Evolutionary conservation across 2,113 vertebrate genomes (phyloP).

Genomic region (rabbit (Oryctolagus cuniculus)): DNA sequence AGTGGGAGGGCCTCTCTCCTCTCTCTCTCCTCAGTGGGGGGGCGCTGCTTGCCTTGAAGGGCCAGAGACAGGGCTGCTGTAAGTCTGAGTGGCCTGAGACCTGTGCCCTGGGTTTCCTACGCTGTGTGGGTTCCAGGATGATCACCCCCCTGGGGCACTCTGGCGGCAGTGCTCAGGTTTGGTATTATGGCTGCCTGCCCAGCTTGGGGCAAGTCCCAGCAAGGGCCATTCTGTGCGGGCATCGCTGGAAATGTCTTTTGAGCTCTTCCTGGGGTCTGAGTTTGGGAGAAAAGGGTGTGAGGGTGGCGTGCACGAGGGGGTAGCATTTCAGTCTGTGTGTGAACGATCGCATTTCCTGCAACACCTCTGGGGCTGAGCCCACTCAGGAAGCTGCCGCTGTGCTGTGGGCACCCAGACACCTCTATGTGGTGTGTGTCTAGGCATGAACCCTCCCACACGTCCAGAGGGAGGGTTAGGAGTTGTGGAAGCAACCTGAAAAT

Average conservation of each 20-base stretch:
- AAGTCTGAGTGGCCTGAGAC: background rate
- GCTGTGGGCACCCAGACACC: background rate
- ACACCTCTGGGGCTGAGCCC: background rate
- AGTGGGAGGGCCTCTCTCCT: background rate
- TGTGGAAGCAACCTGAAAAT: background rate
- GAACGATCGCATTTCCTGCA: background rate
- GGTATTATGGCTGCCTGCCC: background rate
- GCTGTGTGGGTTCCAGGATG: background rate
- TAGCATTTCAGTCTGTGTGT: background rate
- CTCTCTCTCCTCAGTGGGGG: background rate
- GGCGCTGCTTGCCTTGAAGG: background rate
- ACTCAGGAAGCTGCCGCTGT: background rate
- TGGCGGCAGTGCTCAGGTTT: background rate
- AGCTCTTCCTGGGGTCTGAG: background rate
- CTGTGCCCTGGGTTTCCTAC: no score
- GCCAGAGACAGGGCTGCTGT: background rate
- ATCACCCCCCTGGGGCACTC: background rate
- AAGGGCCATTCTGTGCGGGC: background rate
- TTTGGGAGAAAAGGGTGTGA: background rate
- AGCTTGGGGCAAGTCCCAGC: constrained; percentile 8
- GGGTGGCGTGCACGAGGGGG: background rate
- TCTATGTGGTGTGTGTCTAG: fast-evolving
- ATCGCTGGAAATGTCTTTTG: background rate
- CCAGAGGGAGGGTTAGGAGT: background rate
- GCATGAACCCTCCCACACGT: background rate